Evolutionary conservation across 2,888 invertebrate genomes (phyloP), one percentile per base, ranked within the genome.

Genomic region (Desoria tigrina): DNA sequence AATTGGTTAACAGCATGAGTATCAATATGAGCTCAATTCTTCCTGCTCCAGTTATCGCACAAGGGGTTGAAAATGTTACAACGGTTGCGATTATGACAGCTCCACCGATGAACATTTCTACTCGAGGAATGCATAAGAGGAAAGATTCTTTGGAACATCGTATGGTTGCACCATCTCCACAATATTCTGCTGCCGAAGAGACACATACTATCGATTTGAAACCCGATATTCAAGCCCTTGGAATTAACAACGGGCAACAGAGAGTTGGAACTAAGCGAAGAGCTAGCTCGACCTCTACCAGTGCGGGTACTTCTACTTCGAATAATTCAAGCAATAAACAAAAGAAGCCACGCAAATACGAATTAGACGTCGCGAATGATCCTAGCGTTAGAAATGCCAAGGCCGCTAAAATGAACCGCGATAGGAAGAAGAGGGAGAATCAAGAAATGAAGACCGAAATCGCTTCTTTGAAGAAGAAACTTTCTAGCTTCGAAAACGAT

Each of bases 361-460:
- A 74, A 32, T 16, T 62, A 23, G 65, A 67, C n/a, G 72, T 70
- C 18, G 39, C 37, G 0, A 45, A 23, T 6, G 73, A 74, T 42
- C 70, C 70, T 23, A 68, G 68, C 6, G 72, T 74, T 2, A 66
- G 65, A 27, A 75, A 75, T 42, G 75, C 75, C 1, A 65, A 68
- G 24, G 75, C 75, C 0, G 75, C 75, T 1, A 75, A 72, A 51
- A 7, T 61, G 45, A 75, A 75, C 32, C 66, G 75, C 0, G 72
- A 72, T 7, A 66, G 59, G 51, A 74, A 75, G 71, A 75, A 75
- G 62, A 21, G 54, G 23, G 70, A 72, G 45, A 21, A 68, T 21
- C 18, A 56, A n/a, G 50, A 39, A 11, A 42, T 72, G 39, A 58
- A 66, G 32, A 16, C 50, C 24, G n/a, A 42, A n/a, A 26, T 49